These are phyloP conservation scores for Pristiophorus japonicus DNA, from an alignment of 2,113 vertebrate genomes.

Conservation along the genomic window DNA sequence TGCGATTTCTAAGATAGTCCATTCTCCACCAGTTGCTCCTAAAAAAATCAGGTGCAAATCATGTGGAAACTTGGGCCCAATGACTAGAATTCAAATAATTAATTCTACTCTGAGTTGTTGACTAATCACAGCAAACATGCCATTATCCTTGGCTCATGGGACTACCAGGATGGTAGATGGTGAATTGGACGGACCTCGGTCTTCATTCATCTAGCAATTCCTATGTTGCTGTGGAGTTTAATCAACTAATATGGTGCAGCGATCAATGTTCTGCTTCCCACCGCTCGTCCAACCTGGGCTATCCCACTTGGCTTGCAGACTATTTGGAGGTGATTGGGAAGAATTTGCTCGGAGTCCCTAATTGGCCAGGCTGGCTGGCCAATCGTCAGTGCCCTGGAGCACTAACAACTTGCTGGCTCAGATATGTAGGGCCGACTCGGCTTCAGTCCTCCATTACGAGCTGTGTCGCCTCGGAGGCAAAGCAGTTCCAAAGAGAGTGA, in stretches of 20 bases:
- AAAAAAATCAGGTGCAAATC: no score
- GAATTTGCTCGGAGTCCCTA: background rate
- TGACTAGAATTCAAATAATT: no score
- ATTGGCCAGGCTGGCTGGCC: background rate
- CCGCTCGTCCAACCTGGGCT: background rate
- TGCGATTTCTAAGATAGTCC: no score
- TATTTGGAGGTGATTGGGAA: background rate
- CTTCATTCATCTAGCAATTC: background rate
- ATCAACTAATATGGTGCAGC: background rate
- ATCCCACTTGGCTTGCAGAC: background rate
- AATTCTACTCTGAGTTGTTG: no score
- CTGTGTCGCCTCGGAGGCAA: background rate
- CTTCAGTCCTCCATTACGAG: background rate
- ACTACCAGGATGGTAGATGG: background rate
- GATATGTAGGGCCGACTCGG: no score
- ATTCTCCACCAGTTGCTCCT: no score
- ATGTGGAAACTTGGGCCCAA: no score
- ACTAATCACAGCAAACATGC: no score
- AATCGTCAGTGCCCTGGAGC: background rate
- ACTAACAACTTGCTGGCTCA: background rate
- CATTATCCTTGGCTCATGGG: no score
- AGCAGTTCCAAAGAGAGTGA: no score
- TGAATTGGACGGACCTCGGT: background rate
- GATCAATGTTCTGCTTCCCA: background rate
- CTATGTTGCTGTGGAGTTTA: background rate